Evolutionary conservation across 2,113 vertebrate species (phyloP), one percentile per base, ranked within the genome.

Genomic region (Cyphomyrus discorhynchus): DNA sequence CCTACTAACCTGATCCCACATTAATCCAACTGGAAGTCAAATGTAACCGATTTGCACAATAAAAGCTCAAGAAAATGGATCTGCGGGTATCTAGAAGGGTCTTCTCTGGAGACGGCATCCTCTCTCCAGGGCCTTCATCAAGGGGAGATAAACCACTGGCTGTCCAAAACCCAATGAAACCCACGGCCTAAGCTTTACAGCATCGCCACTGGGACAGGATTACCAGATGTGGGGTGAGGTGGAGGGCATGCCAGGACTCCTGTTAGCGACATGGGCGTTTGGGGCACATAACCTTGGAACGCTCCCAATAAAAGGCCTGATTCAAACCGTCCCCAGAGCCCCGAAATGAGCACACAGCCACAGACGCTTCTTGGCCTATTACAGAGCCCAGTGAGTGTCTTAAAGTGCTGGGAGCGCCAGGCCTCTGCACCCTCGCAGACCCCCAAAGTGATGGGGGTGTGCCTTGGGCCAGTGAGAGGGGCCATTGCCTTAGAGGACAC

Each of bases 291-390:
- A 94, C 91, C 91, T 91, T 86, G 87, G 52, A 92, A 90, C 39
- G 89, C 91, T 91, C 92, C 90, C 93, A 95, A 95, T 56, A 96
- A 96, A 84, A 94, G 89, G 74, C 85, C 91, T 92, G 92, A 92
- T 87, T 84, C 90, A 89, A 91, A 88, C 90, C 91, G 15, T 92
- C 90, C 92, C 91, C 88, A 91, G 91, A 93, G 92, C 85, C 92
- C 91, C 92, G 94, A n/a, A 94, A 95, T 92, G 90, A 94, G 52
- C 90, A 90, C 82, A 56, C 19, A 21, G 5, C 70, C 87, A 77
- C 88, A 86, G 91, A 86, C 89, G 92, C 21, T 89, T 93, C 91
- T 92, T 93, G 93, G 90, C 92, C 86, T 89, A 95, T 95, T 94
- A 96, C 94, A 91, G 94, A 92, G 42, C 90, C 88, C 66, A 91